Percentiles rank a stretch among this genome's conserved stretches.
Evolutionary conservation across 92 coral and sea anemone genomes (phyloP).

Genomic region (Pocillopora meandrina): DNA sequence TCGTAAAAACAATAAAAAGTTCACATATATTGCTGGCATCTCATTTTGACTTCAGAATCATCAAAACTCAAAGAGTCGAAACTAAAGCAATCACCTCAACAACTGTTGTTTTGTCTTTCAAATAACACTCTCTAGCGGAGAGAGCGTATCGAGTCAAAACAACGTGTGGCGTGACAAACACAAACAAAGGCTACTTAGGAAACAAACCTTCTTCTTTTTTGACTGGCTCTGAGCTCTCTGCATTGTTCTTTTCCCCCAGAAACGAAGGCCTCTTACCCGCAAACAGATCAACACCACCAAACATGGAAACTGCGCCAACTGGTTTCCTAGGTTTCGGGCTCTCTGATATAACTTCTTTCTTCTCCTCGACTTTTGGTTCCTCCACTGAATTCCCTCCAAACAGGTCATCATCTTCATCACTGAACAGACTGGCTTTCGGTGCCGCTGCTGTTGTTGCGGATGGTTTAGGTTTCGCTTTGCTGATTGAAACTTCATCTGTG

Average conservation of each 20-base stretch:
- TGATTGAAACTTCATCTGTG: conserved; percentile 20
- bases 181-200: too few relatives aligned
- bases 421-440: conserved; percentile 68
- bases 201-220: conserved; percentile 39
- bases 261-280: conserved; percentile 91
- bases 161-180: too few relatives aligned
- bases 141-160: too few relatives aligned
- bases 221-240: conserved; percentile 9
- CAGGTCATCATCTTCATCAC: conserved; percentile 82
- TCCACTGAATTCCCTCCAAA: conserved; percentile 56
- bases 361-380: conserved; percentile 53
- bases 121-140: too few relatives aligned
- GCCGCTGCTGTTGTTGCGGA: conserved; percentile 10
- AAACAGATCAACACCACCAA: conserved; percentile 93
- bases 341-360: conserved; percentile 55
- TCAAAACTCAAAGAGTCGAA: not conserved
- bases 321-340: conserved; percentile 70
- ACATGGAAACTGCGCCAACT: conserved; percentile 85
- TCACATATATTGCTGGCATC: too few relatives aligned
- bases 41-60: not conserved
- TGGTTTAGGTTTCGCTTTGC: conserved; percentile 52
- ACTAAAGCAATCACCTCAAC: not conserved
- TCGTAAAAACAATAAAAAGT: not conserved
- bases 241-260: conserved; percentile 44
- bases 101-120: too few relatives aligned